Conservation (phyloP, 2,888 invertebrate species). For the Agrotis segetum region DNA sequence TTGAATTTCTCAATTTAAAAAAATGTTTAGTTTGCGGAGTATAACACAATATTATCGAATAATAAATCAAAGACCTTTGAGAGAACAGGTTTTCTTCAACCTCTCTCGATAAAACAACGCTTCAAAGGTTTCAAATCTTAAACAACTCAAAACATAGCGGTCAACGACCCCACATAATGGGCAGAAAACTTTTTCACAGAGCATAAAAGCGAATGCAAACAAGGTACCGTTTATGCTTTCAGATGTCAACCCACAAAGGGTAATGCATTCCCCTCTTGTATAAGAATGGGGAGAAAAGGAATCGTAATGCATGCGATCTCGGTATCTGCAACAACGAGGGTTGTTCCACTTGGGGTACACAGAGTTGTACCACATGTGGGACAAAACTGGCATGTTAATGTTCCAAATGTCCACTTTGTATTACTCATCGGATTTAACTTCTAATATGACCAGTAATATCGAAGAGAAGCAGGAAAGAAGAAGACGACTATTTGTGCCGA, state of each 20-base stretch:
- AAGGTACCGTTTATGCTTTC: constrained; percentile 70
- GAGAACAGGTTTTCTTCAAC: neutral
- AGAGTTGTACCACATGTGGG: neutral
- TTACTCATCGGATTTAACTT: no score
- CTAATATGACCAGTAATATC: no score
- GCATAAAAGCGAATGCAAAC: constrained; percentile 70
- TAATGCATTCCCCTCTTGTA: constrained; percentile 75
- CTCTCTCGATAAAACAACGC: neutral
- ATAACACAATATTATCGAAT: neutral
- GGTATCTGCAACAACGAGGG: constrained; percentile 42
- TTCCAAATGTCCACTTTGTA: neutral
- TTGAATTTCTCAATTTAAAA: no score
- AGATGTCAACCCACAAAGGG: constrained; percentile 76
- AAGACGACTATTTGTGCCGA: no score
- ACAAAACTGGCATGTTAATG: neutral
- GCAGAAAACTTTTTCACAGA: constrained; percentile 61
- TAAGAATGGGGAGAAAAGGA: constrained; percentile 67
- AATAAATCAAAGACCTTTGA: neutral
- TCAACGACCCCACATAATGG: constrained; percentile 62
- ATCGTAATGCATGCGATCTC: constrained; percentile 63
- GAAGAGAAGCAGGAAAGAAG: no score
- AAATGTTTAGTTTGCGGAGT: neutral
- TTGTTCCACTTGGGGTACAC: constrained; percentile 8
- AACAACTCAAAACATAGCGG: constrained; percentile 28
- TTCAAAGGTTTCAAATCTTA: constrained; percentile 11